A percentile compares a stretch with the other conserved stretches of the same genome.
Evolutionary conservation across 2,888 invertebrate genomes (phyloP).

Genomic region (Tipula unca): DNA sequence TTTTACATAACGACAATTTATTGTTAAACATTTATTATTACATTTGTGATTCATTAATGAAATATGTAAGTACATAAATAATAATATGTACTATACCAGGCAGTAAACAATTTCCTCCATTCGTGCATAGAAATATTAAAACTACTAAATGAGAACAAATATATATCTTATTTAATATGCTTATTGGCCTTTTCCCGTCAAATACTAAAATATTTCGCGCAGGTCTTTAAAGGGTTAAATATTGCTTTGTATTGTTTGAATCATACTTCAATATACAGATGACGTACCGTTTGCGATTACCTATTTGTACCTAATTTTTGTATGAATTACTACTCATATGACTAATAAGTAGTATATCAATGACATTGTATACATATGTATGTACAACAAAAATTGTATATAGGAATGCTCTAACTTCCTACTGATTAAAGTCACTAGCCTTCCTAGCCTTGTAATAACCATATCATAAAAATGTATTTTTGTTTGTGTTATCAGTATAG

Average conservation of each 20-base stretch:
- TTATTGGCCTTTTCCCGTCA: not conserved
- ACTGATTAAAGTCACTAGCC: not conserved
- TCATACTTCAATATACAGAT: not conserved
- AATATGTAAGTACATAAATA: not conserved
- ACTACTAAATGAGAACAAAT: not conserved
- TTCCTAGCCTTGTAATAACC: not conserved
- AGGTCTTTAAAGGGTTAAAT: not conserved
- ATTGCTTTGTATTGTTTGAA: not conserved
- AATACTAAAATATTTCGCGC: not conserved
- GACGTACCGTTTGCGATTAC: not conserved
- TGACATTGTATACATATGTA: not conserved
- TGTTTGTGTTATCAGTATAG: not conserved
- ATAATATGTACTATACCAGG: not conserved
- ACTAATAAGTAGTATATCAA: not conserved
- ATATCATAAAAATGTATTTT: not conserved
- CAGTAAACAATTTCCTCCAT: not conserved
- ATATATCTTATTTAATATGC: not conserved
- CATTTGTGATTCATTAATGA: not conserved
- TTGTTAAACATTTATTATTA: not conserved
- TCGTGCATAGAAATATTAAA: not conserved
- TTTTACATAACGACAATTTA: not conserved
- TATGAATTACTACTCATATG: not conserved
- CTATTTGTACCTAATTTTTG: not conserved
- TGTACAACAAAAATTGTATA: not conserved
- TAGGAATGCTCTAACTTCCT: not conserved